phyloP scores from a whole-genome alignment of 2,113 vertebrate species.

The Herpailurus yagouaroundi region DNA sequence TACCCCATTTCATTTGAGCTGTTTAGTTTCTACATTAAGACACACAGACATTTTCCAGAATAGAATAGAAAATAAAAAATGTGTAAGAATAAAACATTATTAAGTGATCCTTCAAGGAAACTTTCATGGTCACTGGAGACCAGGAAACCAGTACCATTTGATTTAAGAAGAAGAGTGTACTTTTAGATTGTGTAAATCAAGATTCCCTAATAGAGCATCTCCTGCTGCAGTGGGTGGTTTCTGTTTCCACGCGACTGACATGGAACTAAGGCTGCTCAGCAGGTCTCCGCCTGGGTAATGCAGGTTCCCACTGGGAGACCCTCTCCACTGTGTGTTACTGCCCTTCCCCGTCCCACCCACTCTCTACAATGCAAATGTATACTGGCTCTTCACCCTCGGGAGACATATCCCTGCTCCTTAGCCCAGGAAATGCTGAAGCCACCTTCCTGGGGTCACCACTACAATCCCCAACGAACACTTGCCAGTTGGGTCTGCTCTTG shows the following conservation, averaged over 20 bases:
- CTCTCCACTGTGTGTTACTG: background rate
- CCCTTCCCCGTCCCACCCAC: background rate
- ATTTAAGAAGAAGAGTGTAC: too few relatives aligned
- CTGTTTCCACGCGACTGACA: too few relatives aligned
- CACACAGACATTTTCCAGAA: background rate
- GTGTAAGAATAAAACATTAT: too few relatives aligned
- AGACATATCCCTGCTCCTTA: background rate
- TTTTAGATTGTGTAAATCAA: too few relatives aligned
- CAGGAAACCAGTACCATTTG: too few relatives aligned
- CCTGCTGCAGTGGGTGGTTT: too few relatives aligned
- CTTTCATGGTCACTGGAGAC: too few relatives aligned
- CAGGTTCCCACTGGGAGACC: background rate
- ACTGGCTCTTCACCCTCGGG: accelerated
- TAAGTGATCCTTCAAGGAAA: too few relatives aligned
- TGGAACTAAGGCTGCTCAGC: background rate
- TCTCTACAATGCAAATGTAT: background rate
- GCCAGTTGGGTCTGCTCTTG: too few relatives aligned
- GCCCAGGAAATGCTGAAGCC: background rate
- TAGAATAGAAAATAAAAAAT: background rate
- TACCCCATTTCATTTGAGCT: background rate
- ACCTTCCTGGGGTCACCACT: background rate
- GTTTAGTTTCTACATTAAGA: background rate
- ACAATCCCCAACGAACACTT: background rate
- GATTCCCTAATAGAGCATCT: too few relatives aligned
- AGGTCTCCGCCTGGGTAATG: background rate